Base-by-base conservation (phyloP, 1,140 invertebrate genomes). In the Drosophila micromelanica region DNA sequence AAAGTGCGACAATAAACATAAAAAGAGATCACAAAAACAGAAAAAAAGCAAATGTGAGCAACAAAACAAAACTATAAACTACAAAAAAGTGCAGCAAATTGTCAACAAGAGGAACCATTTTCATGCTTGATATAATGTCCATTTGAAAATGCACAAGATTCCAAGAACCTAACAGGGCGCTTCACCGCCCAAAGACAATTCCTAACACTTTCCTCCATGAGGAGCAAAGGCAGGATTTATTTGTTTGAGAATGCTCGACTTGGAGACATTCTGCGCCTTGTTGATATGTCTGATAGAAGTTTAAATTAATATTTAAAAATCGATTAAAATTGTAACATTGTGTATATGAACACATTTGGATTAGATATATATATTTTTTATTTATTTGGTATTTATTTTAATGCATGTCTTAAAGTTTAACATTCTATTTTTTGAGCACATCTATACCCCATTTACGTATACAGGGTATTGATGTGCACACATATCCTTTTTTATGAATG, bases 41-140 rank as follows among this genome's bases (percentile, higher is more conserved):
- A 46, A 45, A 17, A 54, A 38, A 46, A 40, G 23, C 43, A 71
- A 75, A 75, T 78, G 60, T 49, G 54, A 56, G 37, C 48, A 52
- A 70, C 42, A 63, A 63, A 75, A 78, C 72, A 78, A 71, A 65
- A 59, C 75, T 65, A 78, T 78, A 78, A 78, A 78, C 71, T 54
- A 49, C 54, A 73, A 54, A 42, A 55, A 46, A 43, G 35, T 30
- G 27, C 8, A 43, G 37, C 59, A 63, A 75, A 75, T 55, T 78
- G 63, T 75, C 67, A 80, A 80, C 69, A 87, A 55, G 51, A 64
- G 35, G 45, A 77, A 77, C 70, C 60, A 68, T 86, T 81, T 75
- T 86, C 67, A 78, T 86, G 75, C 79, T 78, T 85, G 56, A 71
- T 48, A 55, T 72, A 67, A 76, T 82, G 65, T 78, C 60, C 70